These are phyloP conservation scores for Cetonia aurata DNA, from an alignment of 2,888 invertebrate species.

Conservation along the genomic window DNA sequence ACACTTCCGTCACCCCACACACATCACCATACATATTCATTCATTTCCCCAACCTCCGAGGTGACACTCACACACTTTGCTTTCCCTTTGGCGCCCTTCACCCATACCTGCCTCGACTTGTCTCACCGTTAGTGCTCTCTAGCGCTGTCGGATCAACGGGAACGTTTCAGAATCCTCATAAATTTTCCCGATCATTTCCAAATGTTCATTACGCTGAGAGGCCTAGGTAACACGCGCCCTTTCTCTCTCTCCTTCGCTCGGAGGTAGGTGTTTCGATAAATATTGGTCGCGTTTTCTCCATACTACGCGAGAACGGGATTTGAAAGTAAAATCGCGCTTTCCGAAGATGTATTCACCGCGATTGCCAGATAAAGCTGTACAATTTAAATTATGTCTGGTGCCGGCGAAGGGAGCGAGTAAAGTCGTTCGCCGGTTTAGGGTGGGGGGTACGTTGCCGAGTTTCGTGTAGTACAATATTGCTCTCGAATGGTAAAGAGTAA, in stretches of 20 bases:
- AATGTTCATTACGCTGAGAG: conserved; percentile 41
- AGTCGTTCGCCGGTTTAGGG: conserved; percentile 1
- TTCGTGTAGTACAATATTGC: conserved; percentile 5
- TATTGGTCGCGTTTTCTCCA: conserved; percentile 36
- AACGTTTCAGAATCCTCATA: conserved; percentile 25
- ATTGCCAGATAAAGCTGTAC: conserved; percentile 39
- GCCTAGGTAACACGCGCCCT: conserved; percentile 13
- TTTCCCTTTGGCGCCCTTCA: conserved; percentile 13
- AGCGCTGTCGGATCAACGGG: background rate
- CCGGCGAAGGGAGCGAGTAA: conserved; percentile 1
- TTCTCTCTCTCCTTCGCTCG: background rate
- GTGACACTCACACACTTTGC: conserved; percentile 32
- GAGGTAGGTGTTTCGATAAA: conserved; percentile 36
- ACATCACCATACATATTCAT: conserved; percentile 43
- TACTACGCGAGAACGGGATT: conserved; percentile 21
- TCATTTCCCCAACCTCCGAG: conserved; percentile 31
- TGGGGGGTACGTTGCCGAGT: background rate
- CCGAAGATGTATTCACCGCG: conserved; percentile 34
- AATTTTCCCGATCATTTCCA: conserved; percentile 43
- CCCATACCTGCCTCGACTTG: conserved; percentile 1
- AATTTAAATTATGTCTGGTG: conserved; percentile 35
- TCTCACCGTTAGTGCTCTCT: background rate
- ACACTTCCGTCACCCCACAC: conserved; percentile 32
- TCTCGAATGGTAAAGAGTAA: no score
- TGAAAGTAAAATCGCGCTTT: conserved; percentile 33